Evolutionary conservation across 2,888 invertebrate species (phyloP), one percentile per base, ranked within the genome.

Genomic region (Lycaena phlaeas): DNA sequence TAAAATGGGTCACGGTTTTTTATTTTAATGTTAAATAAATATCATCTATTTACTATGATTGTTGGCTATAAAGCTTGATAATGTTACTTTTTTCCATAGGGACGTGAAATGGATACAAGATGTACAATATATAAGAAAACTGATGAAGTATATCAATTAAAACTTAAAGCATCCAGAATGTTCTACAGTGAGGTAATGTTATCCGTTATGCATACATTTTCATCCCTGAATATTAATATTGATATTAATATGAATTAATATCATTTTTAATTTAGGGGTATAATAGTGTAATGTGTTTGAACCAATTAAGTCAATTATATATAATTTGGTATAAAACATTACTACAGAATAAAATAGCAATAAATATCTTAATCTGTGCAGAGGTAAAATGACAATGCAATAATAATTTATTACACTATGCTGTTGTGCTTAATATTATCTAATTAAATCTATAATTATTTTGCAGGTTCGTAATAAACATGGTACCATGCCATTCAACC

Each of bases 101-200:
- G 96, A 9, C 91, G 93, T 59, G 97, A 98, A 78, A 90, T 93
- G 78, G 96, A 98, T 58, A 93, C 97, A 17, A 90, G 97, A 68
- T 97, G 98, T 51, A 97, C 98, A 30, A 95, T 99, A 66, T 99
- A 95, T 82, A 98, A 98, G 86, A 98, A 98, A 87, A 98, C 97
- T 47, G 98, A 98, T 57, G 96, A 97, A 72, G 89, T 94, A 43
- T 99, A 99, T 85, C 96, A 96, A 84, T 87, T 99, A 50, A 99
- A 99, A 86, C 85, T 99, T 78, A 99, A 98, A 82, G 93, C 98
- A 29, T 97, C 98, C 9, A 91, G 98, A 75, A 93, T 90, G 86
- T 93, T 96, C 66, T 93, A 93, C 63, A 92, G 90, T 60, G 95
- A 95, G 86, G 89, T 89, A 64, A 64, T 36, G 28, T 10, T 2